Conservation (phyloP, 2,113 vertebrate species). For the Oceanodroma tethys region DNA sequence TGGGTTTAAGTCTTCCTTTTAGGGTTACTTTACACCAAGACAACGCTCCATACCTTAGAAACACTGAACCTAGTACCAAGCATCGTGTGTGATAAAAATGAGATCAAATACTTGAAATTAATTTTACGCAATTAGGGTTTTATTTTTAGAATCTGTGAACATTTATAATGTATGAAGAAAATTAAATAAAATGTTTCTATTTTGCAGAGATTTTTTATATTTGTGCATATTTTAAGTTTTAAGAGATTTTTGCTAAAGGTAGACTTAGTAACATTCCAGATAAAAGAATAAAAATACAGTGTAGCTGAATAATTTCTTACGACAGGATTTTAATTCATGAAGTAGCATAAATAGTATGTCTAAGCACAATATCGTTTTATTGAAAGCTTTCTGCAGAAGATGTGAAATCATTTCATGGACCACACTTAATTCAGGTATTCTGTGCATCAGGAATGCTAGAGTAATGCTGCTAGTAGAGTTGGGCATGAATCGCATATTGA, state of each 20-base stretch:
- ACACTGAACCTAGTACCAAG: neutral
- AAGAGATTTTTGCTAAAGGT: slow-evolving; percentile 22
- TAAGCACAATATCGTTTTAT: slow-evolving; percentile 36
- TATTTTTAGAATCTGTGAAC: slow-evolving; percentile 63
- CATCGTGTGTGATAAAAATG: slow-evolving; percentile 38
- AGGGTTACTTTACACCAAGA: slow-evolving; percentile 17
- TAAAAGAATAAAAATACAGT: slow-evolving; percentile 15
- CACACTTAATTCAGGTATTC: slow-evolving; percentile 20
- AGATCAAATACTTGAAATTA: slow-evolving; percentile 56
- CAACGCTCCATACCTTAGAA: slow-evolving; percentile 5
- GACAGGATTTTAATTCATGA: slow-evolving; percentile 20
- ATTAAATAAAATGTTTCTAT: slow-evolving; percentile 46
- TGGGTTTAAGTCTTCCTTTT: slow-evolving; percentile 4
- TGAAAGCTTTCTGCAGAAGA: slow-evolving; percentile 26
- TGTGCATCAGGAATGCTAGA: neutral
- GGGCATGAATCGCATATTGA: neutral
- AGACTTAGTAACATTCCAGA: slow-evolving; percentile 39
- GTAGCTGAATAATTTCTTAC: slow-evolving; percentile 25
- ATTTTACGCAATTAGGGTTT: slow-evolving; percentile 39
- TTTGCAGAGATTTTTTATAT: slow-evolving; percentile 63
- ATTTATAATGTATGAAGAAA: slow-evolving; percentile 57
- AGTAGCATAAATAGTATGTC: neutral
- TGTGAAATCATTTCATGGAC: neutral
- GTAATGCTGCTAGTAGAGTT: neutral
- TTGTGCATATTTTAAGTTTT: slow-evolving; percentile 64